Evolutionary conservation across 2,113 vertebrate species (phyloP), one percentile per base, ranked within the genome.

Genomic region (Proteles cristata): DNA sequence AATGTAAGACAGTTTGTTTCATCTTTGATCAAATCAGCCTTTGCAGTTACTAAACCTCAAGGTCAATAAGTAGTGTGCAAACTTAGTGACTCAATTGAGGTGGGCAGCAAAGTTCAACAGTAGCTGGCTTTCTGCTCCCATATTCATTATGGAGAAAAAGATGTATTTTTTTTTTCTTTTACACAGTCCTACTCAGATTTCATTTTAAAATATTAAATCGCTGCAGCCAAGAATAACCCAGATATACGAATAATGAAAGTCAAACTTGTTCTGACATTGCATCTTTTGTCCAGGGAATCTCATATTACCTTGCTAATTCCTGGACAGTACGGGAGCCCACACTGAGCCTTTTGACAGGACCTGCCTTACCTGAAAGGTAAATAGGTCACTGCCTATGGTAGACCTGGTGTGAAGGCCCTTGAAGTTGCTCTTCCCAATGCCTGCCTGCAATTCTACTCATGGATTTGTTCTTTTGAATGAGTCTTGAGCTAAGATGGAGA

Each of bases 21-120:
- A 26, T 74, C 90, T 95, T 98, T 97, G 94, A 97, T 97, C 90
- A 94, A 96, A 84, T 97, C 80, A 97, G 19, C 31, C 68, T 97
- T 73, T 86, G 53, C 69, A 25, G 17, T 80, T 92, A 90, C 43
- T 91, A 88, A 95, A 92, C 89, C 77, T 87, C 90, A 97, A 92
- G 96, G 93, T 97, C n/a, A 5, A 58, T 73, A 94, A 92, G 58
- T 68, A 96, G 63, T 92, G 45, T 95, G 48, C 85, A 92, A 83
- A 97, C 43, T 94, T 66, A 92, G 79, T 79, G 74, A 97, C 76
- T 80, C 84, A 82, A 55, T 1, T 86, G 92, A 97, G 69, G 45
- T 65, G 43, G 93, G 76, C 84, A 84, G 84, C 83, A 31, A 87
- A 92, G 88, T 96, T 92, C 90, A 80, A 73, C 48, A 89, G 48